These are phyloP conservation scores for Colostygia pectinataria DNA, from an alignment of 2,888 invertebrate species.

Conservation along the genomic window DNA sequence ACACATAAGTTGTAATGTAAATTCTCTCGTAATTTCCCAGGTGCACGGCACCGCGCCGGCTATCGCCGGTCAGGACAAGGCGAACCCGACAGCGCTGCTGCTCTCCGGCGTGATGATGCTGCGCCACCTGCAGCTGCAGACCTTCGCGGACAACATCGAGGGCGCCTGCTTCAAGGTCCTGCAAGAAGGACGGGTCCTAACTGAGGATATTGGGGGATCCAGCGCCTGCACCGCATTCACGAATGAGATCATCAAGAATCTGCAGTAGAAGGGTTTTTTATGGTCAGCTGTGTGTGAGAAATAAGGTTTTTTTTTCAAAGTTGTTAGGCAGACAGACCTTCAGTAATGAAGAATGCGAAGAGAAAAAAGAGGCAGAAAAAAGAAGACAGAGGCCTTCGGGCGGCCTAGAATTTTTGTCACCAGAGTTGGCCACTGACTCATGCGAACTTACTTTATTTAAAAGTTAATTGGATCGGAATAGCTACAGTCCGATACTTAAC, in stretches of 20 bases:
- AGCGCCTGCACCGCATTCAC: slow-evolving; percentile 98
- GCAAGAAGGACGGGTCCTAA: slow-evolving; percentile 90
- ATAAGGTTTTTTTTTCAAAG: too few relatives aligned
- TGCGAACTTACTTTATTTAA: too few relatives aligned
- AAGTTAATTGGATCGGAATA: too few relatives aligned
- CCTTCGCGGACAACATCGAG: slow-evolving; percentile 91
- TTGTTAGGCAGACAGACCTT: too few relatives aligned
- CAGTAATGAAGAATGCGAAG: too few relatives aligned
- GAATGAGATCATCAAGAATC: slow-evolving; percentile 87
- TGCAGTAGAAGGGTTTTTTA: slow-evolving; percentile 38
- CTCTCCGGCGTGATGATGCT: slow-evolving; percentile 99
- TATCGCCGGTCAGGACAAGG: slow-evolving; percentile 98
- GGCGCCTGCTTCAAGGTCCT: slow-evolving; percentile 90
- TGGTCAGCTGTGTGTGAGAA: background rate
- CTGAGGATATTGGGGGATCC: slow-evolving; percentile 96
- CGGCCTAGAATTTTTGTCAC: too few relatives aligned
- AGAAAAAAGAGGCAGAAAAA: too few relatives aligned
- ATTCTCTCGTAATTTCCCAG: slow-evolving; percentile 80
- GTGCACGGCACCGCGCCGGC: slow-evolving; percentile 99
- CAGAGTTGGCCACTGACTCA: too few relatives aligned
- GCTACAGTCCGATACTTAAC: too few relatives aligned
- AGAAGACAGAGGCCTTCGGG: too few relatives aligned
- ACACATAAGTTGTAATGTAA: too few relatives aligned
- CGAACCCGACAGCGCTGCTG: slow-evolving; percentile 98
- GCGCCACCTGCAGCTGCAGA: slow-evolving; percentile 90